A percentile compares a stretch with the other conserved stretches of the same genome.
Evolutionary conservation across 2,888 invertebrate species (phyloP).

Genomic region (Chrysopilus asiliformis): DNA sequence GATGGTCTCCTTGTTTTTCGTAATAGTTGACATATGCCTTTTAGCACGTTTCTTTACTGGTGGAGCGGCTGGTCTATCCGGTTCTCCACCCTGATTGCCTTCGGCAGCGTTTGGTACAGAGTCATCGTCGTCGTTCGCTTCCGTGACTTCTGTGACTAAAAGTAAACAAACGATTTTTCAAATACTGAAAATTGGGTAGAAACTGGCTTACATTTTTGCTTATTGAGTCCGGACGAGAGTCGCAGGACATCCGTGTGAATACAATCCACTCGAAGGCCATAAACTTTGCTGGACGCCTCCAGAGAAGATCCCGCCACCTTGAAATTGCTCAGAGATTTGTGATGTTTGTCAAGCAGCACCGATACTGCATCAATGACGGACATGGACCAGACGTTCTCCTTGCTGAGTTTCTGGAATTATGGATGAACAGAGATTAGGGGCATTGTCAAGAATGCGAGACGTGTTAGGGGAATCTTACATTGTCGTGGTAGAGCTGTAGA

Average conservation of each 20-base stretch:
- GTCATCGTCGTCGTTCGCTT: conserved; percentile 17
- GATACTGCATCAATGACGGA: conserved; percentile 78
- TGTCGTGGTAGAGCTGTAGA: conserved; percentile 65
- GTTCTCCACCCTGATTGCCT: conserved; percentile 13
- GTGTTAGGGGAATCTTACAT: conserved; percentile 52
- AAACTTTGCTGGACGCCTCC: conserved; percentile 81
- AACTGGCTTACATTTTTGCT: conserved; percentile 23
- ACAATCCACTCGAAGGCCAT: conserved; percentile 74
- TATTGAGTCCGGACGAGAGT: conserved; percentile 49
- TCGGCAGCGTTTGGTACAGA: conserved; percentile 18
- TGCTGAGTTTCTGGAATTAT: conserved; percentile 62
- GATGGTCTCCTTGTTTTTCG: conserved; percentile 32
- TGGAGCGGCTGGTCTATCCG: too few relatives aligned
- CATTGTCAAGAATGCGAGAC: conserved; percentile 13
- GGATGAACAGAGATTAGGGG: not conserved
- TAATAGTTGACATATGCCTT: conserved; percentile 28
- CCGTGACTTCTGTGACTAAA: conserved; percentile 1
- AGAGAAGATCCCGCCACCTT: conserved; percentile 74
- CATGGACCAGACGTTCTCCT: conserved; percentile 79
- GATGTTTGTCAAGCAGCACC: conserved; percentile 56
- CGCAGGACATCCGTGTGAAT: conserved; percentile 68
- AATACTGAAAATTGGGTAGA: not conserved
- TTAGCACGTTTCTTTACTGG: conserved; percentile 26
- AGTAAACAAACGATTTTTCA: not conserved
- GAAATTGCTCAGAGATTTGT: conserved; percentile 54